Percentiles rank a stretch among this genome's conserved stretches.
These are phyloP conservation scores for Montipora cactus DNA, from an alignment of 64 coral and sea anemone species.

Conservation along the genomic window DNA sequence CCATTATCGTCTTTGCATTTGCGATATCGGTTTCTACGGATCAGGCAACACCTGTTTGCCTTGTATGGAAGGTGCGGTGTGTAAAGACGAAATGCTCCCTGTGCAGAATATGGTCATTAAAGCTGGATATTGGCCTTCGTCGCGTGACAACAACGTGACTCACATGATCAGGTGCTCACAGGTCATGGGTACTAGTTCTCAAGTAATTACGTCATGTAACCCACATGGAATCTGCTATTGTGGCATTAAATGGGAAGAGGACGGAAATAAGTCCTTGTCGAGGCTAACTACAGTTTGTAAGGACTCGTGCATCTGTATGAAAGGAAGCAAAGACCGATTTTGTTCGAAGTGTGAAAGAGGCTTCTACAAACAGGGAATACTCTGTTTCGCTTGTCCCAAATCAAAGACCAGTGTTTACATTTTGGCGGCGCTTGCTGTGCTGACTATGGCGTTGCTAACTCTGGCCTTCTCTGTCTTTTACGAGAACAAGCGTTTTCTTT, in stretches of 20 bases:
- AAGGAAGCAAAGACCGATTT: constrained; percentile 71
- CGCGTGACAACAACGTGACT: constrained; percentile 62
- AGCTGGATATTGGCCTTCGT: constrained; percentile 77
- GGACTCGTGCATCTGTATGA: constrained; percentile 55
- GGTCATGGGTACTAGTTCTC: neutral
- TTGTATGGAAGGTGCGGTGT: constrained; percentile 74
- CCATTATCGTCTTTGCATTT: constrained; percentile 59
- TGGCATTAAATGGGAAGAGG: neutral
- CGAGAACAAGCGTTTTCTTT: constrained; percentile 20
- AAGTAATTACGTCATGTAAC: constrained; percentile 54
- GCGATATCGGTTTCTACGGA: constrained; percentile 75
- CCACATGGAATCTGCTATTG: constrained; percentile 69
- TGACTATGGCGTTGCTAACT: constrained; percentile 3
- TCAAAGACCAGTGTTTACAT: constrained; percentile 38
- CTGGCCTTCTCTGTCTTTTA: constrained; percentile 1
- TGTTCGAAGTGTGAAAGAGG: constrained; percentile 70
- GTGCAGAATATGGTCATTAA: constrained; percentile 65
- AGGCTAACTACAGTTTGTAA: constrained; percentile 45
- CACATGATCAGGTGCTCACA: constrained; percentile 67
- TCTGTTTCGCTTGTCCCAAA: constrained; percentile 62
- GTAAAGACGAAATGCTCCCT: constrained; percentile 27
- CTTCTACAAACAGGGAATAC: constrained; percentile 73
- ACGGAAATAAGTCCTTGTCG: neutral
- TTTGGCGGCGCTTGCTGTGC: constrained; percentile 38
- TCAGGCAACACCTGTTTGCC: constrained; percentile 36